A percentile compares a stretch with the other conserved stretches of the same genome.
These are phyloP conservation scores for Ligdia adustata DNA, from an alignment of 2,888 invertebrate species.

Conservation along the genomic window DNA sequence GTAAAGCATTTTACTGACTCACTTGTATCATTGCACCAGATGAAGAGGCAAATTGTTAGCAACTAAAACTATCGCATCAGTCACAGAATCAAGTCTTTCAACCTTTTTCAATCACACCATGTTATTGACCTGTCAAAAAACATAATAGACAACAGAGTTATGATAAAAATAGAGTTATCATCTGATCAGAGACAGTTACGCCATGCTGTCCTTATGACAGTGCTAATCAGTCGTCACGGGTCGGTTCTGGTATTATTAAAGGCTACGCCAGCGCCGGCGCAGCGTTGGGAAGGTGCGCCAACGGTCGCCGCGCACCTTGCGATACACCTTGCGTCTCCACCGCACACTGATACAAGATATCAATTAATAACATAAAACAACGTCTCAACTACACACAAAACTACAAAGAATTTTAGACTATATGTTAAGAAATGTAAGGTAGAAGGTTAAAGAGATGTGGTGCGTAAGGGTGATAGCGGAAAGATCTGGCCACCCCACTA, in stretches of 20 bases:
- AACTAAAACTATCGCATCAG: too few relatives aligned
- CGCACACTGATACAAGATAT: constrained; percentile 75
- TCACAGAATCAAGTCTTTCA: too few relatives aligned
- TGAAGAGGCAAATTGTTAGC: too few relatives aligned
- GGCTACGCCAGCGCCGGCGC: constrained; percentile 31
- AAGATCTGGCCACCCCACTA: constrained; percentile 72
- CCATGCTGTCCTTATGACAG: too few relatives aligned
- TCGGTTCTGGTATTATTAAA: constrained; percentile 64
- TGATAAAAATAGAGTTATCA: constrained; percentile 35
- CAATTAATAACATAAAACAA: constrained; percentile 49
- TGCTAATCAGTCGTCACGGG: constrained; percentile 77
- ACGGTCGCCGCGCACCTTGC: constrained; percentile 79
- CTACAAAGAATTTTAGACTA: constrained; percentile 15
- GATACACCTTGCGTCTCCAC: constrained; percentile 76
- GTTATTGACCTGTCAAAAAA: constrained; percentile 3
- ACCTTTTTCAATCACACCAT: too few relatives aligned
- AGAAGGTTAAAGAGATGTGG: constrained; percentile 3
- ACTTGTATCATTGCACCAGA: too few relatives aligned
- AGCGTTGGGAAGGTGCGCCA: constrained; percentile 61
- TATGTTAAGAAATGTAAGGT: neutral
- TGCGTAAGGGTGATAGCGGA: constrained; percentile 52
- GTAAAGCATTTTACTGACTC: too few relatives aligned
- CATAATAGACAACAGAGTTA: too few relatives aligned
- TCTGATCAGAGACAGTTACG: neutral
- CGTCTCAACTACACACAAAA: constrained; percentile 30